phyloP scores from a whole-genome alignment of 2,888 invertebrate genomes.

The Physocephala rufipes region DNA sequence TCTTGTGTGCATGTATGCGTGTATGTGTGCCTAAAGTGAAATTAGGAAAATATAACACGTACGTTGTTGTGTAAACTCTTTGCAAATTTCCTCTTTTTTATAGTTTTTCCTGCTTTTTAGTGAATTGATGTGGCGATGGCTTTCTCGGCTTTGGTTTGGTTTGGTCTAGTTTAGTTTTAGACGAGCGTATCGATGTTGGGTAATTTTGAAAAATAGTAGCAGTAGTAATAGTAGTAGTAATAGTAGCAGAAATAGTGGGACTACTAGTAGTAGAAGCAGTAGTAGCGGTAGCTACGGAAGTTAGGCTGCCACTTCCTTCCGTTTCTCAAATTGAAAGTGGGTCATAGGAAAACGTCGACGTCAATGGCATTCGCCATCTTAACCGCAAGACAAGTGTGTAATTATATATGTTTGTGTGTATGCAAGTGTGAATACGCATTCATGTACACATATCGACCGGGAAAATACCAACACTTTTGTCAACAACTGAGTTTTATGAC shows the following conservation, averaged over 20 bases:
- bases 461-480: too few relatives aligned
- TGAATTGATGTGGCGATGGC: background rate
- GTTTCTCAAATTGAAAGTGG: conserved; percentile 31
- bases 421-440: conserved; percentile 6
- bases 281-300: background rate
- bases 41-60: conserved; percentile 23
- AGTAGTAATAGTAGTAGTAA: background rate
- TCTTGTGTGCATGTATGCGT: background rate
- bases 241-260: background rate
- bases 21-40: background rate
- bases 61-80: conserved; percentile 17
- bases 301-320: conserved; percentile 13
- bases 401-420: conserved; percentile 7
- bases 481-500: too few relatives aligned
- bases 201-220: background rate
- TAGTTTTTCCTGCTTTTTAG: background rate
- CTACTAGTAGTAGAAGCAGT: background rate
- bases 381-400: too few relatives aligned
- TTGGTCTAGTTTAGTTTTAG: too few relatives aligned
- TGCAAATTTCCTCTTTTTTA: background rate
- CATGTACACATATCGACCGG: background rate
- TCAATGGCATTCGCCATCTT: conserved; percentile 5
- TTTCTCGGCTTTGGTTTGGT: too few relatives aligned
- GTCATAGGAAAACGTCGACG: conserved; percentile 20
- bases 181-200: too few relatives aligned